Evolutionary conservation across 2,888 invertebrate genomes (phyloP).

Genomic region (Yponomeuta malinellus): DNA sequence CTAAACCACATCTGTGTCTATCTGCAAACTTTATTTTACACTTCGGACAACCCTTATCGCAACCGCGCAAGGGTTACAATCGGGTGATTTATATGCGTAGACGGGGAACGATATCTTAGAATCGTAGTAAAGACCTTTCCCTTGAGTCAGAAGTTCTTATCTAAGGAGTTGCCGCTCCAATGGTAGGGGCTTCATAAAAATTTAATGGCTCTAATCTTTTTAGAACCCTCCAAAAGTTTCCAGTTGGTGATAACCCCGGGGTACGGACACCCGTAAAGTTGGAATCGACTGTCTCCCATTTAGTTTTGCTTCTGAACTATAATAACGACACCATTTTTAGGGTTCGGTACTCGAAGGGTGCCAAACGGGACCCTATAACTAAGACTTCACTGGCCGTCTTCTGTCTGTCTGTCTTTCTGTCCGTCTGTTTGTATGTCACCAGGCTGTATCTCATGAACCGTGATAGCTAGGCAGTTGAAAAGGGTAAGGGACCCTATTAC

Average conservation of each 20-base stretch:
- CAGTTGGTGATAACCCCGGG: slow-evolving; percentile 47
- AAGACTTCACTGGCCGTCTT: too few relatives aligned
- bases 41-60: not conserved
- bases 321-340: not conserved
- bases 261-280: slow-evolving; percentile 56
- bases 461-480: too few relatives aligned
- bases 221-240: slow-evolving; percentile 53
- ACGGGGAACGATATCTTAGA: not conserved
- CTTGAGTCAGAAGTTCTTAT: slow-evolving; percentile 44
- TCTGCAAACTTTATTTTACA: slow-evolving; percentile 4
- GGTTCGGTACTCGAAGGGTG: too few relatives aligned
- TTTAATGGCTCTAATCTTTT: slow-evolving; percentile 63
- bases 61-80: not conserved
- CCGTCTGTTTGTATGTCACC: too few relatives aligned
- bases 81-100: not conserved
- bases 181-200: slow-evolving; percentile 62
- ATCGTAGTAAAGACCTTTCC: slow-evolving; percentile 21
- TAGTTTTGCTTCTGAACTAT: slow-evolving; percentile 27
- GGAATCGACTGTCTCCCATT: slow-evolving; percentile 32
- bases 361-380: too few relatives aligned
- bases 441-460: too few relatives aligned
- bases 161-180: slow-evolving; percentile 43
- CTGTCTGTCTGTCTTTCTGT: too few relatives aligned
- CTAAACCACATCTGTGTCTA: slow-evolving; percentile 3
- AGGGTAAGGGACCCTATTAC: too few relatives aligned